Conservation (phyloP, 2,797 vertebrate species). For the Furcifer pardalis region DNA sequence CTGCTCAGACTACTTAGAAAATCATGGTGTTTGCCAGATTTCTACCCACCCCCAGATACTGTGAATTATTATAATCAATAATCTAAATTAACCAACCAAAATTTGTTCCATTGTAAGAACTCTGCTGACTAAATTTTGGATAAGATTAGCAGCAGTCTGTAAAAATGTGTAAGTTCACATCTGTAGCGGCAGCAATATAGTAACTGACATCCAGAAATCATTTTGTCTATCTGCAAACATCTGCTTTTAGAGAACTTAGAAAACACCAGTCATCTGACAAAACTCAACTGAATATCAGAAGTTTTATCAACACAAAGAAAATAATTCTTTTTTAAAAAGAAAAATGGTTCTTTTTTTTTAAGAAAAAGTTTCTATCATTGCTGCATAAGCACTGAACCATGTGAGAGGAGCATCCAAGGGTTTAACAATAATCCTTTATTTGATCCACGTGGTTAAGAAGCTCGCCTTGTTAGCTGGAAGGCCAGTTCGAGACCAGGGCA, state of each 20-base stretch:
- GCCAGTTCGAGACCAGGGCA: no score
- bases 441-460: no score
- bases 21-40: conserved; percentile 26
- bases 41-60: conserved; percentile 42
- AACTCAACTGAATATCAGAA: conserved; percentile 28
- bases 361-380: no score
- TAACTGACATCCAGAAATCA: conserved; percentile 15
- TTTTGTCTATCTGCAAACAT: background rate
- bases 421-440: no score
- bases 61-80: conserved; percentile 53
- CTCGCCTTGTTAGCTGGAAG: no score
- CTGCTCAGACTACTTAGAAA: conserved; percentile 47
- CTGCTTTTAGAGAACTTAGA: accelerated
- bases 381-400: no score
- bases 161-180: background rate
- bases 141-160: conserved; percentile 1
- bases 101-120: background rate
- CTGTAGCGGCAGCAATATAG: background rate
- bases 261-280: conserved; percentile 1
- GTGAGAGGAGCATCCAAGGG: no score
- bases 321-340: no score
- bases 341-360: no score
- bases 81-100: background rate
- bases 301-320: no score
- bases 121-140: background rate